Evolutionary conservation across 2,797 vertebrate genomes (phyloP).

Genomic region (Eleutherodactylus coqui): DNA sequence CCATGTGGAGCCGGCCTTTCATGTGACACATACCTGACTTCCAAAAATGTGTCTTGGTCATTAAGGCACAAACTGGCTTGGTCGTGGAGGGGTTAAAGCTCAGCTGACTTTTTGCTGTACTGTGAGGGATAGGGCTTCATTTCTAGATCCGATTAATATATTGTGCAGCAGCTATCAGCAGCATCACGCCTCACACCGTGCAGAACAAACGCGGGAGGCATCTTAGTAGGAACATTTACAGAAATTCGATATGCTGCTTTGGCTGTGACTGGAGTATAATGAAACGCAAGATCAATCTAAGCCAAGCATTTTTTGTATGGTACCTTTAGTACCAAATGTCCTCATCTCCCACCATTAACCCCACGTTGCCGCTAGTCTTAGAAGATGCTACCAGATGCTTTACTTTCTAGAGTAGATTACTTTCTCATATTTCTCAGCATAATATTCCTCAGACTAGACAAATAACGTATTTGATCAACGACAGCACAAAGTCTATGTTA

Average conservation of each 20-base stretch:
- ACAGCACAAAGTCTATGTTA: constrained; percentile 56
- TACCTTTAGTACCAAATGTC: neutral
- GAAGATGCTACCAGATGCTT: neutral
- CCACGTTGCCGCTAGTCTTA: neutral
- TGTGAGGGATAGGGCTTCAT: too few species aligned
- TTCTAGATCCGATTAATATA: too few species aligned
- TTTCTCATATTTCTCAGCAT: neutral
- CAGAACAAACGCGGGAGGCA: too few species aligned
- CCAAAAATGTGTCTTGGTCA: too few species aligned
- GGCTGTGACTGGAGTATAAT: neutral
- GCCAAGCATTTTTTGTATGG: neutral
- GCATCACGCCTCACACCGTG: too few species aligned
- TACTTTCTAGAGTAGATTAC: neutral
- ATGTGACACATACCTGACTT: too few species aligned
- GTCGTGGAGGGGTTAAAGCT: too few species aligned
- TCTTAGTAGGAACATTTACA: too few species aligned
- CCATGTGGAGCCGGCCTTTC: too few species aligned
- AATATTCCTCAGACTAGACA: neutral
- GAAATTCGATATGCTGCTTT: neutral
- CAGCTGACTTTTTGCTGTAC: too few species aligned
- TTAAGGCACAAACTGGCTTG: too few species aligned
- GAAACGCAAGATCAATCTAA: neutral
- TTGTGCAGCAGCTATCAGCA: too few species aligned
- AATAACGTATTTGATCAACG: constrained; percentile 57
- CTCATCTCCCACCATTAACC: neutral